These are phyloP conservation scores for Piaya cayana DNA, from an alignment of 2,113 vertebrate genomes.

Conservation along the genomic window DNA sequence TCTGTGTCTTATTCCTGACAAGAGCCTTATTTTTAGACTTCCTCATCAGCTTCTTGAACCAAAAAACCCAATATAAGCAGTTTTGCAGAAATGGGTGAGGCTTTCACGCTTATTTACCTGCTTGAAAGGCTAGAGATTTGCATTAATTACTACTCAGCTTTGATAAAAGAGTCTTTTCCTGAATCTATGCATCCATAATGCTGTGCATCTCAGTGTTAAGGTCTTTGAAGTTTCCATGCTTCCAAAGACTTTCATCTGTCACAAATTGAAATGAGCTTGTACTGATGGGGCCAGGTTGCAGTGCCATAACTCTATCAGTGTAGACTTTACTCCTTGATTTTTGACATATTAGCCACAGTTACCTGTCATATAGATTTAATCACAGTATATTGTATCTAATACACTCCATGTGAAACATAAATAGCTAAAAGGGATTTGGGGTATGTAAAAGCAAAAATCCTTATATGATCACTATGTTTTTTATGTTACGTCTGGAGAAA, in stretches of 20 bases:
- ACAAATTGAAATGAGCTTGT: conserved; percentile 22
- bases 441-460: neutral
- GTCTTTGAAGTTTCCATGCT: conserved; percentile 52
- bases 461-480: neutral
- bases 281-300: neutral
- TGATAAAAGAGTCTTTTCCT: conserved; percentile 15
- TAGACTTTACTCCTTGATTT: neutral
- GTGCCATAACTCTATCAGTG: neutral
- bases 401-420: neutral
- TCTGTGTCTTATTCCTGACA: neutral
- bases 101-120: conserved; percentile 52
- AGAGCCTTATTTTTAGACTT: neutral
- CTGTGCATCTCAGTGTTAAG: neutral
- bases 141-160: conserved; percentile 47
- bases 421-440: neutral
- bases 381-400: neutral
- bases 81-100: neutral
- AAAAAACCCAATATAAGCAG: neutral
- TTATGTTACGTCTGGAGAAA: neutral
- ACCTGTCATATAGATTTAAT: neutral
- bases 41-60: neutral
- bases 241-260: conserved; percentile 30
- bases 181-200: conserved; percentile 44
- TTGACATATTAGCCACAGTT: neutral
- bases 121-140: conserved; percentile 43